A percentile compares a stretch with the other conserved stretches of the same genome.
Evolutionary conservation across 2,888 invertebrate genomes (phyloP).

Genomic region (Heterodera filipjevi): DNA sequence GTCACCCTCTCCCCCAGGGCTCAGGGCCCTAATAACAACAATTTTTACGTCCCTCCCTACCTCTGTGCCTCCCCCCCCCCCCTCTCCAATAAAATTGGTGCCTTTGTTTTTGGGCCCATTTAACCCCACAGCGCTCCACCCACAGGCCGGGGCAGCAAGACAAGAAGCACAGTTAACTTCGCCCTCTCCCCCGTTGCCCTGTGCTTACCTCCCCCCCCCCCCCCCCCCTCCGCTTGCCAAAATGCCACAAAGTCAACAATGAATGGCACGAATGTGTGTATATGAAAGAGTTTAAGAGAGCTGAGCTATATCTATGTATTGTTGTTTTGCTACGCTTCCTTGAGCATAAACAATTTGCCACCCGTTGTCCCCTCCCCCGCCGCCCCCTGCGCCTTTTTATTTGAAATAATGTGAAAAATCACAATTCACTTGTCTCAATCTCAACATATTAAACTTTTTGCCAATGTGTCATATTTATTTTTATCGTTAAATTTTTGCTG

Average conservation of each 20-base stretch:
- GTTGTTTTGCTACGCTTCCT: not conserved
- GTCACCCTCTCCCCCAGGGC: not conserved
- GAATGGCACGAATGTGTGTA: not conserved
- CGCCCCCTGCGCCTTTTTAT: not conserved
- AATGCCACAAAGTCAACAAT: constrained; percentile 2
- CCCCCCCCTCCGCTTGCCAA: not conserved
- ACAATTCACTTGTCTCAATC: no score
- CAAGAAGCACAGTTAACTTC: not conserved
- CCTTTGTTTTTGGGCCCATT: not conserved
- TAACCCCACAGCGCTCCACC: not conserved
- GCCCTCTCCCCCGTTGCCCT: not conserved
- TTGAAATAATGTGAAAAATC: not conserved
- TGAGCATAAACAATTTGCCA: constrained; percentile 2
- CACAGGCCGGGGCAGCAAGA: not conserved
- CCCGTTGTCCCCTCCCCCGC: not conserved
- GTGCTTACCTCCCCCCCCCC: not conserved
- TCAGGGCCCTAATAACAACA: not conserved
- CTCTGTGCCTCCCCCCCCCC: no score
- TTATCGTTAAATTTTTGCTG: not conserved
- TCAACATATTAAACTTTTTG: no score
- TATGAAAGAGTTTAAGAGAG: not conserved
- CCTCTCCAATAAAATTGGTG: not conserved
- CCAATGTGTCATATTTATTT: no score
- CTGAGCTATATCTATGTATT: not conserved
- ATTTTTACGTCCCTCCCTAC: not conserved